These are phyloP conservation scores for Vollenhovia emeryi DNA, from an alignment of 1,140 invertebrate genomes.

Conservation along the genomic window DNA sequence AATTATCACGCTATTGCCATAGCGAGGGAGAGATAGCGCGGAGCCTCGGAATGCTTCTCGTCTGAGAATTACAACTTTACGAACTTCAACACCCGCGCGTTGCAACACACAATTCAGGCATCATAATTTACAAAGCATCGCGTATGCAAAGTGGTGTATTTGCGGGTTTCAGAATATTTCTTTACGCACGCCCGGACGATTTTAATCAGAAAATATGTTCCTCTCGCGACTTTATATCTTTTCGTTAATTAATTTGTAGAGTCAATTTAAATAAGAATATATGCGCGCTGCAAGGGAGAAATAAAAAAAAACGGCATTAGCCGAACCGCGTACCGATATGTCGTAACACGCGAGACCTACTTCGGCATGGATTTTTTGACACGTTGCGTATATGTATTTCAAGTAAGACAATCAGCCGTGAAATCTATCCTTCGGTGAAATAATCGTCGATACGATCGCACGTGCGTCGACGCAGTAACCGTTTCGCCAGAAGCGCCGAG, in stretches of 20 bases:
- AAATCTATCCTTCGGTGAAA: constrained; percentile 22
- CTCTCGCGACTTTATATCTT: not conserved
- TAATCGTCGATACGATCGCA: not conserved
- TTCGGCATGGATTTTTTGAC: not conserved
- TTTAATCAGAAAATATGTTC: not conserved
- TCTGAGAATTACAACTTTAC: not conserved
- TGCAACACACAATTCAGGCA: not conserved
- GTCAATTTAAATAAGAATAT: not conserved
- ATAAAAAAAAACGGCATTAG: not conserved
- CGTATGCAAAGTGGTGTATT: not conserved
- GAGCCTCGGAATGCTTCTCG: constrained; percentile 6
- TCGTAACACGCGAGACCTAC: not conserved
- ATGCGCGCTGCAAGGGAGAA: not conserved
- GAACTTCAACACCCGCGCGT: not conserved
- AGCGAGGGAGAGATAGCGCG: not conserved
- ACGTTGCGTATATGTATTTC: not conserved
- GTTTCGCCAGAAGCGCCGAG: not conserved
- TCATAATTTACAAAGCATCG: constrained; percentile 14
- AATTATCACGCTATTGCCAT: constrained; percentile 35
- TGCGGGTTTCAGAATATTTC: not conserved
- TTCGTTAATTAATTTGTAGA: not conserved
- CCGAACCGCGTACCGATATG: not conserved
- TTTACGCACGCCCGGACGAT: not conserved
- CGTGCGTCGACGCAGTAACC: not conserved
- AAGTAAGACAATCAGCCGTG: not conserved